phyloP scores from a whole-genome alignment of 1,140 invertebrate species.

The Phymorhynchus buccinoides region DNA sequence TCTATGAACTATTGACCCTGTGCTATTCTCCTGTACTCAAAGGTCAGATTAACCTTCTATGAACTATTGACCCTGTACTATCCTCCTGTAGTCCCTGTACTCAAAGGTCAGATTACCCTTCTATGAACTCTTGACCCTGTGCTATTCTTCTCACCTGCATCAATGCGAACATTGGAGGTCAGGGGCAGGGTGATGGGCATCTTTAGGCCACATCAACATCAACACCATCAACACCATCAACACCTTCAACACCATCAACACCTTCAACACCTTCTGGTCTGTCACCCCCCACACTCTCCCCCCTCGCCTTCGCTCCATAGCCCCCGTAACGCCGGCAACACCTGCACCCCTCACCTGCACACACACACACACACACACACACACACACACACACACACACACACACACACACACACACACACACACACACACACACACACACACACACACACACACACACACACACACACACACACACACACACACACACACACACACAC shows the following conservation, averaged over 20 bases:
- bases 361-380: too few species aligned
- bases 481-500: neutral
- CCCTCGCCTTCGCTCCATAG: slow-evolving; percentile 31
- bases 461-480: slow-evolving; percentile 10
- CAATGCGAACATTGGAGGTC: slow-evolving; percentile 34
- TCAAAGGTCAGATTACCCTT: too few species aligned
- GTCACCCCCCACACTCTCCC: slow-evolving; percentile 35
- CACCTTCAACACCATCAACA: neutral
- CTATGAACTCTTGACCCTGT: too few species aligned
- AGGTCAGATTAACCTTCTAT: too few species aligned
- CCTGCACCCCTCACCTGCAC: too few species aligned
- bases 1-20: too few species aligned
- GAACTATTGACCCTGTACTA: too few species aligned
- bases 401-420: slow-evolving; percentile 1
- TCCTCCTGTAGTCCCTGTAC: too few species aligned
- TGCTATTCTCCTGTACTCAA: too few species aligned
- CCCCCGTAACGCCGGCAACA: neutral
- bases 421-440: neutral
- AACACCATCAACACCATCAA: neutral
- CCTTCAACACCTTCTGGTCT: slow-evolving; percentile 32
- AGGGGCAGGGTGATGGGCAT: slow-evolving; percentile 41
- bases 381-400: neutral
- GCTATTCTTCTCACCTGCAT: slow-evolving; percentile 40
- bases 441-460: slow-evolving; percentile 6
- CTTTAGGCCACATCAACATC: neutral